These are phyloP conservation scores for Lottia gigantea DNA, from an alignment of 2,888 invertebrate species.

Conservation along the genomic window DNA sequence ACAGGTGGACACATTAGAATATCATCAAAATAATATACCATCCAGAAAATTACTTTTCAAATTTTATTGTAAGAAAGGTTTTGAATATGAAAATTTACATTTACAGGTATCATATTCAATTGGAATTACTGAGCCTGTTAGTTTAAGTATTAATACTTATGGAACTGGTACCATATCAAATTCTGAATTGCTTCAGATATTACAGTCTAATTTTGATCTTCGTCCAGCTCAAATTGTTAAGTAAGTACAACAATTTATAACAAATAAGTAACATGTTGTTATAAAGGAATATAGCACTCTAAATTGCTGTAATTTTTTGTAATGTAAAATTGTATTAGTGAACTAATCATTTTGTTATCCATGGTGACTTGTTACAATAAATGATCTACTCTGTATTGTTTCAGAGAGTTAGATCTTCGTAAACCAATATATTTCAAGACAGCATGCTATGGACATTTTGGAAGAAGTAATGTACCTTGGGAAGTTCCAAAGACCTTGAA, in stretches of 20 bases:
- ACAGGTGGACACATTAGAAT: too few species aligned
- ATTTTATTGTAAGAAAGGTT: too few species aligned
- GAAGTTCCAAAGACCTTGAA: slow-evolving; percentile 84
- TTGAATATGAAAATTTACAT: not conserved
- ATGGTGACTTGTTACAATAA: too few species aligned
- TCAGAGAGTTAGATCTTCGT: slow-evolving; percentile 74
- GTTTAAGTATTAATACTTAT: slow-evolving; percentile 95
- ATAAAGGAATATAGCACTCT: too few species aligned
- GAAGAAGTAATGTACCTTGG: slow-evolving; percentile 94
- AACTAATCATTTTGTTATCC: too few species aligned
- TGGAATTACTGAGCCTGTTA: slow-evolving; percentile 94
- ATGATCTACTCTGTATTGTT: slow-evolving; percentile 23
- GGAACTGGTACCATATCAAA: slow-evolving; percentile 89
- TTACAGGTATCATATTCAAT: slow-evolving; percentile 93
- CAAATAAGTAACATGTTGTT: too few species aligned
- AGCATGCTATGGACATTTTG: slow-evolving; percentile 98
- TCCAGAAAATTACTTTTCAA: too few species aligned
- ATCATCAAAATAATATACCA: too few species aligned
- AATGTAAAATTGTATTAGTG: too few species aligned
- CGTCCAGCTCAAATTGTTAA: slow-evolving; percentile 97
- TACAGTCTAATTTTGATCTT: slow-evolving; percentile 94
- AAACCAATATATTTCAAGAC: slow-evolving; percentile 97
- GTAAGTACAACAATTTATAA: slow-evolving; percentile 14
- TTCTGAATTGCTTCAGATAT: slow-evolving; percentile 81
- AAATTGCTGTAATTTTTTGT: too few species aligned